phyloP scores from a whole-genome alignment of 92 coral and sea anemone species.

The Porites divaricata region DNA sequence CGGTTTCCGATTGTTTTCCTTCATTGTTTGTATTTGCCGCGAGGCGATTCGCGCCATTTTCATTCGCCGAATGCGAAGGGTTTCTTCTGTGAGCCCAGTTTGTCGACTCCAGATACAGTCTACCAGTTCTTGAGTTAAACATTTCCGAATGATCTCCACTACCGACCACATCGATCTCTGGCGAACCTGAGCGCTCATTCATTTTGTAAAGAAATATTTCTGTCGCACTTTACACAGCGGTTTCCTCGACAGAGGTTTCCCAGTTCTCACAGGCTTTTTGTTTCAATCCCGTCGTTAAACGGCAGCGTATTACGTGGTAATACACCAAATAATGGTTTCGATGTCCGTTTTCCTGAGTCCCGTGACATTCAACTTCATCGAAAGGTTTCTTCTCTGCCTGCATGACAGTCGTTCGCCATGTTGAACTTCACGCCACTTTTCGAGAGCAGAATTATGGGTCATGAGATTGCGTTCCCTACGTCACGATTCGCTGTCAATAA shows the following conservation, averaged over 20 bases:
- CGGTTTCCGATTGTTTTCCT: slow-evolving; percentile 7
- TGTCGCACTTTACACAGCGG: background rate
- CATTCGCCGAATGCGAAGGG: slow-evolving; percentile 23
- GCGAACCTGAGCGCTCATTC: slow-evolving; percentile 20
- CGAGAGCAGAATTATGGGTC: slow-evolving; percentile 31
- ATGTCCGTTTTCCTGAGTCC: background rate
- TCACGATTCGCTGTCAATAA: background rate
- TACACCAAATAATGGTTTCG: background rate
- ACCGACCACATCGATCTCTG: slow-evolving; percentile 38
- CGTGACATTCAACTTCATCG: background rate
- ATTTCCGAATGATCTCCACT: slow-evolving; percentile 2
- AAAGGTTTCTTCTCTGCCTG: background rate
- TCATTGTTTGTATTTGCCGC: slow-evolving; percentile 39
- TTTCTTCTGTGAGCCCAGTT: background rate
- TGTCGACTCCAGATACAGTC: background rate
- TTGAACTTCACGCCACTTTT: background rate
- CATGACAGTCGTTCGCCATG: slow-evolving; percentile 4
- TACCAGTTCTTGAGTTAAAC: slow-evolving; percentile 9
- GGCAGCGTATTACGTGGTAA: background rate
- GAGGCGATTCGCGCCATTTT: slow-evolving; percentile 32
- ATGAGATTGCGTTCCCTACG: slow-evolving; percentile 4
- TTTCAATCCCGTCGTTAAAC: background rate
- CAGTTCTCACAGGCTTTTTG: slow-evolving; percentile 18
- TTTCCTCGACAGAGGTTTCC: slow-evolving; percentile 9
- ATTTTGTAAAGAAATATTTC: background rate